Evolutionary conservation across 2,113 vertebrate species (phyloP).

Genomic region (Halichoerus grypus): DNA sequence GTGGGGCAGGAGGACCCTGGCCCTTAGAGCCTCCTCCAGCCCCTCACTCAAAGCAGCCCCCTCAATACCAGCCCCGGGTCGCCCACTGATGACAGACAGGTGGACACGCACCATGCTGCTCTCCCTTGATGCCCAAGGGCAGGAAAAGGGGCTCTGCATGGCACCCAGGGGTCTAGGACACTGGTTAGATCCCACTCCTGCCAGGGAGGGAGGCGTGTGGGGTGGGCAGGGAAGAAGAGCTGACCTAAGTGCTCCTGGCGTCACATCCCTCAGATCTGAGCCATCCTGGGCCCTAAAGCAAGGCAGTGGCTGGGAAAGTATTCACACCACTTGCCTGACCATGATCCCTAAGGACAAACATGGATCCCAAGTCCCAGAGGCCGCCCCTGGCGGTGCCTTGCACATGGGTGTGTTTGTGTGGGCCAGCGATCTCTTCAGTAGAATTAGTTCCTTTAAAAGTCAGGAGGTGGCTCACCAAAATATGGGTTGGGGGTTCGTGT

Average conservation of each 20-base stretch:
- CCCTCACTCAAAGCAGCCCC: neutral
- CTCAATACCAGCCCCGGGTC: neutral
- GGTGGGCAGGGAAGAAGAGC: neutral
- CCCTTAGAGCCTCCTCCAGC: neutral
- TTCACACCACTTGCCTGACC: neutral
- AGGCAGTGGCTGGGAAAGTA: neutral
- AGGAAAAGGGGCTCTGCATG: too few relatives aligned
- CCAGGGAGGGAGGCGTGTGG: neutral
- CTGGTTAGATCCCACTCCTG: too few relatives aligned
- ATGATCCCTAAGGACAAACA: neutral
- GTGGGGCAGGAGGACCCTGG: neutral
- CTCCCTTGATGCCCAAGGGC: neutral
- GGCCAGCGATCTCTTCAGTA: neutral
- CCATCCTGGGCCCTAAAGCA: neutral
- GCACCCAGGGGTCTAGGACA: too few relatives aligned
- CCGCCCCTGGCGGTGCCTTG: neutral
- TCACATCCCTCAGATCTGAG: neutral
- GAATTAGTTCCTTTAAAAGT: neutral
- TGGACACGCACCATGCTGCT: neutral
- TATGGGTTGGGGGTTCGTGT: neutral
- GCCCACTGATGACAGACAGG: fast-evolving
- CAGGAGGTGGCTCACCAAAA: neutral
- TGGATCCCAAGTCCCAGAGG: neutral
- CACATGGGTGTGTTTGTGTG: fast-evolving
- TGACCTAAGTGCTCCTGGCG: neutral